Conservation (phyloP, 1,140 invertebrate genomes). For the Tetragonula clypearis region DNA sequence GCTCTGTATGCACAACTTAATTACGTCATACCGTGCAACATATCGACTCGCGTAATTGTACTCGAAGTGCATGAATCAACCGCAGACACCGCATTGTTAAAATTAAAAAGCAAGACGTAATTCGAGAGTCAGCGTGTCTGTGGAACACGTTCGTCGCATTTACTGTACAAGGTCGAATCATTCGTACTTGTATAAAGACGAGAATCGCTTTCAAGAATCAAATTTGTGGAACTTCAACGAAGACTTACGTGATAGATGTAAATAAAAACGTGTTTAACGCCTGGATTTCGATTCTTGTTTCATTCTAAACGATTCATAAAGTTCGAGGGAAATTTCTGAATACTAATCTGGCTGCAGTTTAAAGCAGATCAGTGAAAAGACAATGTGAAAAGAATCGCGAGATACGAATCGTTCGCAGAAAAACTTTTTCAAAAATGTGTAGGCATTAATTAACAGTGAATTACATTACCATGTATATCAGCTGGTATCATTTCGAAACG, state of each 20-base stretch:
- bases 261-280: background rate
- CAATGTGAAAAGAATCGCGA: background rate
- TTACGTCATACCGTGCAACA: constrained; percentile 45
- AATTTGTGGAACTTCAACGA: background rate
- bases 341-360: background rate
- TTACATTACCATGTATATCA: background rate
- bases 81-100: constrained; percentile 40
- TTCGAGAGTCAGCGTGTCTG: constrained; percentile 14
- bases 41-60: constrained; percentile 44
- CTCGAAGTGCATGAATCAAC: constrained; percentile 45
- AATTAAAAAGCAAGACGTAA: constrained; percentile 49
- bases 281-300: background rate
- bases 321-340: background rate
- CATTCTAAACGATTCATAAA: too few species aligned
- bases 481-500: background rate
- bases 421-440: background rate
- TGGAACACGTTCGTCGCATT: constrained; percentile 15
- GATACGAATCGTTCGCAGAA: background rate
- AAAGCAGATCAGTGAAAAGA: background rate
- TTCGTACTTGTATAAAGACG: background rate
- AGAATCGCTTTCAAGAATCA: background rate
- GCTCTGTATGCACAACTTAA: background rate
- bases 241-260: too few species aligned
- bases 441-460: background rate
- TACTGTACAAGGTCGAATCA: constrained; percentile 1